phyloP scores from a whole-genome alignment of 1,140 invertebrate genomes.

The Agraylea sexmaculata region DNA sequence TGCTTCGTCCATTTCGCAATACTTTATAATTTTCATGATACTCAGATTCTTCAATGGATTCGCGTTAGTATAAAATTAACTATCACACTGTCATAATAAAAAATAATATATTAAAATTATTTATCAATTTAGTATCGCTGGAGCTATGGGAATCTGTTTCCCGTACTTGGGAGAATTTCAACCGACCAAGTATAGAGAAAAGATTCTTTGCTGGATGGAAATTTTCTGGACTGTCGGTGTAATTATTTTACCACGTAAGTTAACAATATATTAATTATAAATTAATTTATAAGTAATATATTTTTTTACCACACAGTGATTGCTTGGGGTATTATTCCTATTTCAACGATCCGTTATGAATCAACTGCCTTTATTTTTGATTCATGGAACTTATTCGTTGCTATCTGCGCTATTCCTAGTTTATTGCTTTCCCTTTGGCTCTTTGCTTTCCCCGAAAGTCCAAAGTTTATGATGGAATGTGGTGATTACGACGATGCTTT shows the following conservation, averaged over 20 bases:
- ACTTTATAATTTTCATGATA: constrained; percentile 61
- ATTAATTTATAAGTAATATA: neutral
- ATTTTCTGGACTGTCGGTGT: constrained; percentile 67
- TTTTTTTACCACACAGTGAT: constrained; percentile 46
- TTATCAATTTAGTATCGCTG: constrained; percentile 47
- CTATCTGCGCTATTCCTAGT: constrained; percentile 52
- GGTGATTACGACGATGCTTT: constrained; percentile 62
- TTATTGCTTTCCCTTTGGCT: constrained; percentile 53
- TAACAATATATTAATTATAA: constrained; percentile 8
- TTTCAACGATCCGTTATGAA: constrained; percentile 43
- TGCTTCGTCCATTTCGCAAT: constrained; percentile 62
- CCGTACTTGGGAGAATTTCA: constrained; percentile 68
- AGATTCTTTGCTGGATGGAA: constrained; percentile 68
- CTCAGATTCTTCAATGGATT: constrained; percentile 75
- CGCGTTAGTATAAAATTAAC: constrained; percentile 50
- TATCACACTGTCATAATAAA: constrained; percentile 4
- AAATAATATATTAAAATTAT: constrained; percentile 8
- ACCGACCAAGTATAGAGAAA: constrained; percentile 59
- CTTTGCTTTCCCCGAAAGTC: constrained; percentile 71
- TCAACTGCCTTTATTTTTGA: constrained; percentile 48
- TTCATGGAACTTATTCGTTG: constrained; percentile 66
- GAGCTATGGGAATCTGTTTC: constrained; percentile 65
- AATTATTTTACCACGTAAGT: constrained; percentile 53
- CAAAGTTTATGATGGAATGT: constrained; percentile 69
- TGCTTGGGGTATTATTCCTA: constrained; percentile 61